Conservation (phyloP, 2,888 invertebrate species). For the Sicus ferrugineus region DNA sequence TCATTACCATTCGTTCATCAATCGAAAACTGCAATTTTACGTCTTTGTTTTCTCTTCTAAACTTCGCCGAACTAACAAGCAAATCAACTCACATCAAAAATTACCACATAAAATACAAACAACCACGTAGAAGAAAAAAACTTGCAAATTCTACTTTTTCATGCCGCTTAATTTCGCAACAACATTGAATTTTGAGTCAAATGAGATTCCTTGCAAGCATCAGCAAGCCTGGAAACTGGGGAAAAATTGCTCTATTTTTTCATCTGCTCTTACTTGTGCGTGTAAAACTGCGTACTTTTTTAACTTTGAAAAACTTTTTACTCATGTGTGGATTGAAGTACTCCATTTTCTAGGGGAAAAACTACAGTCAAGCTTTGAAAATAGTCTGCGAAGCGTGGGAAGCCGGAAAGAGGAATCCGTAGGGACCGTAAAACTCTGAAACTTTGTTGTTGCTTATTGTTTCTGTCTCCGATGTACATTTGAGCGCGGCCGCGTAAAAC, state of each 20-base stretch:
- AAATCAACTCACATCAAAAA: too few species aligned
- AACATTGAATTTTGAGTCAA: background rate
- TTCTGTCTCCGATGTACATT: background rate
- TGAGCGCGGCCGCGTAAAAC: background rate
- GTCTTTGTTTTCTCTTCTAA: too few species aligned
- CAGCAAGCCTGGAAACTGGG: background rate
- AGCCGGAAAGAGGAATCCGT: background rate
- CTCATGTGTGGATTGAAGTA: background rate
- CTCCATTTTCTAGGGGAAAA: too few species aligned
- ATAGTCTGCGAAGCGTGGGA: constrained; percentile 9
- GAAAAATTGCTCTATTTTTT: background rate
- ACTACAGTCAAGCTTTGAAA: background rate
- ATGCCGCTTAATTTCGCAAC: background rate
- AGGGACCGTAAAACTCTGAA: background rate
- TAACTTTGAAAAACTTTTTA: background rate
- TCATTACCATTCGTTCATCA: too few species aligned
- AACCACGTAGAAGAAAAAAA: background rate
- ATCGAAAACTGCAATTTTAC: too few species aligned
- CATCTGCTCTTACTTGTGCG: background rate
- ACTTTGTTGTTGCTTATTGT: constrained; percentile 11
- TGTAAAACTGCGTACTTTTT: background rate
- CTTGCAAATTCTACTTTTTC: background rate
- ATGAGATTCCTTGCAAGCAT: background rate
- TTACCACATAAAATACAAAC: background rate
- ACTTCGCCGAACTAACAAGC: too few species aligned